Evolutionary conservation across 2,797 vertebrate genomes (phyloP).

Genomic region (Agapornis canus): DNA sequence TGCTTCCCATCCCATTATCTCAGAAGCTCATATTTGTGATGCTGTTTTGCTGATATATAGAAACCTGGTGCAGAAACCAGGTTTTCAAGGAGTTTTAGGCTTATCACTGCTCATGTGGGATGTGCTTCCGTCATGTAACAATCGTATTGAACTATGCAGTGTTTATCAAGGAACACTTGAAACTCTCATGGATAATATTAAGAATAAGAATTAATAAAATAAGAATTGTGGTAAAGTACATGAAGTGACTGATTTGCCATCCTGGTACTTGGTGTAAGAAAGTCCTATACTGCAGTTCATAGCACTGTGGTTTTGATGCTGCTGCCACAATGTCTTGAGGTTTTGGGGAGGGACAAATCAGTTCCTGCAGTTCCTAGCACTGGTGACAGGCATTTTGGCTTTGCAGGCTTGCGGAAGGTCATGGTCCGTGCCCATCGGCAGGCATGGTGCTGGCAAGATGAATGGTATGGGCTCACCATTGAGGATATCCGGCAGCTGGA

Average conservation of each 20-base stretch:
- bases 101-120: neutral
- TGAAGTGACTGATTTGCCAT: neutral
- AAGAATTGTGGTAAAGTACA: neutral
- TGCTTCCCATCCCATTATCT: slow-evolving; percentile 6
- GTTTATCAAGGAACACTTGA: neutral
- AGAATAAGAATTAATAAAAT: neutral
- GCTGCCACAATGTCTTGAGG: accelerated
- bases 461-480: slow-evolving; percentile 96
- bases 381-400: neutral
- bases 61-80: neutral
- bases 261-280: accelerated
- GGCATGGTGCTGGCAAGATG: slow-evolving; percentile 99
- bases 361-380: neutral
- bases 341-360: accelerated
- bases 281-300: neutral
- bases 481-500: slow-evolving; percentile 95
- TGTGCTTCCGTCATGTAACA: neutral
- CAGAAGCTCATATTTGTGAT: neutral
- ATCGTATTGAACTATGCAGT: neutral
- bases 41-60: neutral
- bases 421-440: slow-evolving; percentile 97
- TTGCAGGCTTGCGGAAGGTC: slow-evolving; percentile 91
- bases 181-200: neutral
- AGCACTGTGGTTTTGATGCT: neutral
- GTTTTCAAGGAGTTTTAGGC: neutral